Percentiles rank a stretch among this genome's conserved stretches.
phyloP scores from a whole-genome alignment of 2,888 invertebrate species.

The Chymomyza caudatula region DNA sequence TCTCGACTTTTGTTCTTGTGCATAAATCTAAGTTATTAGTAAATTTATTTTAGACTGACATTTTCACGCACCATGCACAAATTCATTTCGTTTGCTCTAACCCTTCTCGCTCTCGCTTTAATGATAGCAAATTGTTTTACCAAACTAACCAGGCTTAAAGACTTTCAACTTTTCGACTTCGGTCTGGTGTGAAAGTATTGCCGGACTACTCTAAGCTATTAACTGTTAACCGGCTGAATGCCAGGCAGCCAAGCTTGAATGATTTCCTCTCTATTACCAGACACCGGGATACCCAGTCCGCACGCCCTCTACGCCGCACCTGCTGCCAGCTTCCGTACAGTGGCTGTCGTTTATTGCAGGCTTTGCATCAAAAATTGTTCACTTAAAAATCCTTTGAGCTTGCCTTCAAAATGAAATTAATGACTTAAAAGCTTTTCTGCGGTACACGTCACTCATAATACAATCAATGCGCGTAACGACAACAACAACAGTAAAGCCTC shows the following conservation, averaged over 20 bases:
- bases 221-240: constrained; percentile 17
- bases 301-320: not conserved
- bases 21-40: constrained; percentile 69
- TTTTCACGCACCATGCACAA: constrained; percentile 57
- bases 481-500: constrained; percentile 13
- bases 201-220: not conserved
- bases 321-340: not conserved
- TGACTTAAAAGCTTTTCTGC: constrained; percentile 75
- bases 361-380: constrained; percentile 45
- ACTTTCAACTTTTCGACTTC: not conserved
- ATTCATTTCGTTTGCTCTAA: constrained; percentile 31
- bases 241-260: constrained; percentile 2
- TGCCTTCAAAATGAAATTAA: constrained; percentile 56
- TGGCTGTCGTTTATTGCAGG: constrained; percentile 6
- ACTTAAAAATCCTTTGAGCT: constrained; percentile 66
- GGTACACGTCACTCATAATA: constrained; percentile 71
- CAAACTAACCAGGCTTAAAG: not conserved
- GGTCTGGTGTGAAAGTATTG: not conserved
- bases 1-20: constrained; percentile 12
- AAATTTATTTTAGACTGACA: constrained; percentile 60
- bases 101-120: not conserved
- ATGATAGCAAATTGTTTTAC: not conserved
- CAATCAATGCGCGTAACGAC: constrained; percentile 57
- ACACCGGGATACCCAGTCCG: not conserved
- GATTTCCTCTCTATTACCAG: not conserved